phyloP scores from a whole-genome alignment of 2,797 vertebrate species.

The Staurois parvus region DNA sequence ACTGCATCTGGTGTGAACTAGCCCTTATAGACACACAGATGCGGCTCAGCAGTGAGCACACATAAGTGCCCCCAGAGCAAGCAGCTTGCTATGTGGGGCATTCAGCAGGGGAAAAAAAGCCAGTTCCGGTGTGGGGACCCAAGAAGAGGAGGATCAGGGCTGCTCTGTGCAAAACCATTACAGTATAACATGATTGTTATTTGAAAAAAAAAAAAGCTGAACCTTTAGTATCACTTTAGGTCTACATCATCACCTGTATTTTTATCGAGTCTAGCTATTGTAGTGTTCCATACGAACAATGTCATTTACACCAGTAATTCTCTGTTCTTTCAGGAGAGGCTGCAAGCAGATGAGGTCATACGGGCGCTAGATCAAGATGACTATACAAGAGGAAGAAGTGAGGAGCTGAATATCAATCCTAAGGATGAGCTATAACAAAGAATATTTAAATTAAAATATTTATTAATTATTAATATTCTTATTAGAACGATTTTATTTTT shows the following conservation, averaged over 20 bases:
- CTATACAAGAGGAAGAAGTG: slow-evolving; percentile 73
- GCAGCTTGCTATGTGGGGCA: no score
- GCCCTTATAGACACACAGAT: no score
- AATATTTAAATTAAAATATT: slow-evolving; percentile 68
- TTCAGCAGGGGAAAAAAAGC: no score
- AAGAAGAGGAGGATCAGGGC: no score
- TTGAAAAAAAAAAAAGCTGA: no score
- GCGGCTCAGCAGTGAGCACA: no score
- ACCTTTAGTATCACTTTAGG: no score
- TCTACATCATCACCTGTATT: neutral
- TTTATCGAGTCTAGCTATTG: neutral
- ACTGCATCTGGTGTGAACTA: no score
- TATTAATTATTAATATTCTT: slow-evolving; percentile 92
- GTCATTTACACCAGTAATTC: neutral
- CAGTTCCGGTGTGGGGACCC: no score
- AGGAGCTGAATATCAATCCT: slow-evolving; percentile 86
- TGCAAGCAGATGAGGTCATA: slow-evolving; percentile 94
- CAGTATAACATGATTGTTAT: no score
- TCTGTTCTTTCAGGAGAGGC: slow-evolving; percentile 82
- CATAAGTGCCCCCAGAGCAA: no score
- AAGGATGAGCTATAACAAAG: slow-evolving; percentile 90
- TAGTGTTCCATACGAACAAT: neutral
- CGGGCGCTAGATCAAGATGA: slow-evolving; percentile 82
- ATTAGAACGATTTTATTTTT: slow-evolving; percentile 95
- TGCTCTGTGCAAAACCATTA: no score